Base-by-base conservation (phyloP, 2,113 vertebrate species). In the Daubentonia madagascariensis region DNA sequence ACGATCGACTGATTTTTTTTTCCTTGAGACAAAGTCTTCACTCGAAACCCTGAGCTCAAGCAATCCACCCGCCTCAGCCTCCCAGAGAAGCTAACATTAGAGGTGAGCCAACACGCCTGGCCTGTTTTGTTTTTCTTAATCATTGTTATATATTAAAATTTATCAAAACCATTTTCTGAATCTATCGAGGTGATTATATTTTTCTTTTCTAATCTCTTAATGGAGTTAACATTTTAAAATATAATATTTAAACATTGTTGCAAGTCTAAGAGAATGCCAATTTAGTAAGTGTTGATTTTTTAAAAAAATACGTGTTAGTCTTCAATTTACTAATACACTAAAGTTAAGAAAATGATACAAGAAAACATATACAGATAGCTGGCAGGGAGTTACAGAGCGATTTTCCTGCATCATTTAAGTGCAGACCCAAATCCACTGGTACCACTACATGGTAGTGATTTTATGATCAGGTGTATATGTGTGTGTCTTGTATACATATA, bases 401-500 rank as follows among this genome's bases (percentile, higher is more conserved):
- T 67, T 65, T 59, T 75, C n/a, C 10, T 16, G 3, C 6, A 35
- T 76, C 10, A 22, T 63, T 84, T 80, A 59, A 54, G 0, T n/a
- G 1, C 2, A 63, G 7, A 28, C 1, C 20, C 23, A 73, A 40
- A 68, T 94, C 14, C 10, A 48, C 4, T 73, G 25, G 10, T 73
- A 72, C 3, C 6, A 32, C 3, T 5, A 32, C 30, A 18, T 78
- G 50, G 37, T 23, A 48, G 6, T 40, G 16, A 1, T 87, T 84
- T 73, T 67, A 52, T 59, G 25, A 6, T 73, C 3, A 94, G 18
- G 16, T 25, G 57, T 78, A 78, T 59, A 12, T 25, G 28, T 61
- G 4, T 57, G 3, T 6, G 4, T 18, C 2, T 11, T 28, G 4
- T 17, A 37, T 14, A 57, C 4, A 16, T 48, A 25, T 40, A 2